Percentiles rank a stretch among this genome's conserved stretches.
phyloP scores from a whole-genome alignment of 1,140 invertebrate species.

The Nebria ingens region DNA sequence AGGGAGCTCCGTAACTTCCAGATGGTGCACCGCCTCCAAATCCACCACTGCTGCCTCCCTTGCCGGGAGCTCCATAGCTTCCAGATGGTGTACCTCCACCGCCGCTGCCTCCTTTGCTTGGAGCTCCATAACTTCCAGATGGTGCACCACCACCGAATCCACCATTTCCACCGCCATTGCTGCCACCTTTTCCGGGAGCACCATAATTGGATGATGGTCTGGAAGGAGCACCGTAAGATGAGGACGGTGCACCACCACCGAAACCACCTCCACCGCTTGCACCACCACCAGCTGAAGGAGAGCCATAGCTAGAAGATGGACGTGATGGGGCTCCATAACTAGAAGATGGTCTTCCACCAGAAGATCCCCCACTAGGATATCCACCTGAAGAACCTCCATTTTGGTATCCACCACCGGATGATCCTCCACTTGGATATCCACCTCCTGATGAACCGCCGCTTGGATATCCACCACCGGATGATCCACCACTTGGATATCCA shows the following conservation, averaged over 20 bases:
- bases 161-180: conserved; percentile 25
- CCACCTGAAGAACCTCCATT: conserved; percentile 28
- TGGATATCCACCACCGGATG: conserved; percentile 16
- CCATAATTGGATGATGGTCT: conserved; percentile 37
- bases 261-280: conserved; percentile 20
- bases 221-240: conserved; percentile 28
- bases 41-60: conserved; percentile 20
- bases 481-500: conserved; percentile 21
- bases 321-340: conserved; percentile 33
- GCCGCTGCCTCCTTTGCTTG: conserved; percentile 23
- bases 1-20: conserved; percentile 38
- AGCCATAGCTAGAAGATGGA: conserved; percentile 17
- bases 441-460: conserved; percentile 27
- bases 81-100: conserved; percentile 34
- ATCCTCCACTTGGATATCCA: conserved; percentile 26
- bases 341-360: conserved; percentile 28
- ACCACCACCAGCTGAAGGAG: conserved; percentile 27
- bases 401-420: conserved; percentile 16
- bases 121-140: conserved; percentile 38
- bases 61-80: conserved; percentile 33
- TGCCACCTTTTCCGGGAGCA: conserved; percentile 24
- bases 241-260: conserved; percentile 21
- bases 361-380: conserved; percentile 23
- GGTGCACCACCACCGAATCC: conserved; percentile 24
- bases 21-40: conserved; percentile 29